Percentiles rank a stretch among this genome's conserved stretches.
These are phyloP conservation scores for Sinotaia quadrata DNA, from an alignment of 2,888 invertebrate genomes.

Conservation along the genomic window DNA sequence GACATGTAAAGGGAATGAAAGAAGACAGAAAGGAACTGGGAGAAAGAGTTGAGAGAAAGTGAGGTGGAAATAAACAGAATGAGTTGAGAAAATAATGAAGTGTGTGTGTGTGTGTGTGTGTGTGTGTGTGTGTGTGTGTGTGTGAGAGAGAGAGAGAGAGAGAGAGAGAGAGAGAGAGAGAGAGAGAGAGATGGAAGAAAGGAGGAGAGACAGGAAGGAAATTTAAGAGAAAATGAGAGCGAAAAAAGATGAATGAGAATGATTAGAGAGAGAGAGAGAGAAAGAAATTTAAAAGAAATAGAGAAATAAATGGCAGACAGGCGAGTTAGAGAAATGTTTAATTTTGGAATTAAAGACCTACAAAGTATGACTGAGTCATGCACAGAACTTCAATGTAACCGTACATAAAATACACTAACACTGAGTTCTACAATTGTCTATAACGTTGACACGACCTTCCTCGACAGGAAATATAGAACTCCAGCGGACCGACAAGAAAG, in stretches of 20 bases:
- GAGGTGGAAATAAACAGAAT: slow-evolving; percentile 1
- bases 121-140: slow-evolving; percentile 6
- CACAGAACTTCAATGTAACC: no score
- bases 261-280: neutral
- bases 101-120: neutral
- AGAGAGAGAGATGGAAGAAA: slow-evolving; percentile 1
- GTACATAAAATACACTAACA: no score
- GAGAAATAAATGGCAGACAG: no score
- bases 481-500: no score
- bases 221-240: neutral
- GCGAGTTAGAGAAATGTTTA: no score
- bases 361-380: no score
- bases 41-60: neutral
- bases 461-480: no score
- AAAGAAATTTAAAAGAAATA: no score
- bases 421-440: no score
- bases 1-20: neutral
- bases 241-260: neutral
- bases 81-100: neutral
- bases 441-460: no score
- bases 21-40: neutral
- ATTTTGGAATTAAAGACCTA: no score
- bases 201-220: neutral
- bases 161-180: slow-evolving; percentile 9
- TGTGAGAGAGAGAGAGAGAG: slow-evolving; percentile 13